A percentile compares a stretch with the other conserved stretches of the same genome.
Conservation (phyloP, 1,140 invertebrate species). For the Phocides pigmalion region DNA sequence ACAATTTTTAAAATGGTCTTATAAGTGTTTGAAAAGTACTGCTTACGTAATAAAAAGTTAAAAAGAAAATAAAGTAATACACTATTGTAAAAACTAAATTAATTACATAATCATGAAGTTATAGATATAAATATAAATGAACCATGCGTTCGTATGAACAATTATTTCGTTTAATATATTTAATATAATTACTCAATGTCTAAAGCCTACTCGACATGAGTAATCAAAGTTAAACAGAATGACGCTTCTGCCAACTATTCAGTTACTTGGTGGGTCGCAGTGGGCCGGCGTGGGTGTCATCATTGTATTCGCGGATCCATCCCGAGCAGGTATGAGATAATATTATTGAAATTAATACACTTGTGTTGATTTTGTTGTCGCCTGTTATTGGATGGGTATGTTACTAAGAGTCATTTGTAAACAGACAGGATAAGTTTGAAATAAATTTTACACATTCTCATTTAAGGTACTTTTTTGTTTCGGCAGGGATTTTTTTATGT, state of each 20-base stretch:
- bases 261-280: slow-evolving; percentile 13
- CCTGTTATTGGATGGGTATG: slow-evolving; percentile 24
- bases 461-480: too few species aligned
- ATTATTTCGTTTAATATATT: background rate
- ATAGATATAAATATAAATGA: too few species aligned
- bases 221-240: slow-evolving; percentile 25
- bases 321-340: slow-evolving; percentile 32
- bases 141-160: too few species aligned
- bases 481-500: too few species aligned
- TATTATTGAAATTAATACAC: slow-evolving; percentile 40
- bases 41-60: too few species aligned
- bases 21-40: too few species aligned
- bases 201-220: slow-evolving; percentile 1
- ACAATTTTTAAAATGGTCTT: too few species aligned
- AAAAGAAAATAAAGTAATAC: too few species aligned
- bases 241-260: slow-evolving; percentile 27
- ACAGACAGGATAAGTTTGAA: background rate
- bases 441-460: too few species aligned
- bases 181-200: background rate
- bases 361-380: slow-evolving; percentile 36
- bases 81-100: too few species aligned
- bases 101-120: too few species aligned
- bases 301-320: slow-evolving; percentile 35
- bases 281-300: slow-evolving; percentile 33
- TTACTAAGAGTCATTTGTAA: too few species aligned